Evolutionary conservation across 2,797 vertebrate species (phyloP).

Genomic region (Melopsittacus undulatus): DNA sequence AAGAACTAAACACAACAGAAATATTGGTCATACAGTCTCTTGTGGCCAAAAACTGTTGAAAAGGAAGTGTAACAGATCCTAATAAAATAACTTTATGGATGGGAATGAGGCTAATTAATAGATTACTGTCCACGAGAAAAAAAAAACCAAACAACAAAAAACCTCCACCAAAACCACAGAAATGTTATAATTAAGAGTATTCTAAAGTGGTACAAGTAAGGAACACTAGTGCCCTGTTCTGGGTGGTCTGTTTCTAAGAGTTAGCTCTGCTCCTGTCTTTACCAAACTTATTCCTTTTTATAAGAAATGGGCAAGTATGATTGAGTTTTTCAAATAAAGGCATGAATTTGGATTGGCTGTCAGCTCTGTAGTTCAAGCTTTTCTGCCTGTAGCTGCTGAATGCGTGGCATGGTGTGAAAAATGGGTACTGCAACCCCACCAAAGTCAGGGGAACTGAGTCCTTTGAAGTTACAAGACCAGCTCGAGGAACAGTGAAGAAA

Average conservation of each 20-base stretch:
- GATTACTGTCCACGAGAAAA: not conserved
- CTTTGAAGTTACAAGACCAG: not conserved
- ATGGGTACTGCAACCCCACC: not conserved
- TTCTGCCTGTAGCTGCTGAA: not conserved
- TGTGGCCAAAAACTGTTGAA: not conserved
- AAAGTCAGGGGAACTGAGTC: not conserved
- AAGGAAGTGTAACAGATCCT: not conserved
- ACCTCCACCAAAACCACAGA: not conserved
- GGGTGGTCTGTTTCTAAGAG: not conserved
- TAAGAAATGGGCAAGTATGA: not conserved
- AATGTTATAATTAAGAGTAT: not conserved
- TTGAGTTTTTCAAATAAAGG: not conserved
- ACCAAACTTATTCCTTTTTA: not conserved
- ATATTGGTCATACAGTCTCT: not conserved
- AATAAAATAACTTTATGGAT: not conserved
- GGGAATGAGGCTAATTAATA: not conserved
- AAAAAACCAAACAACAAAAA: not conserved
- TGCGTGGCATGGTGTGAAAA: not conserved
- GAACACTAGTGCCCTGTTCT: not conserved
- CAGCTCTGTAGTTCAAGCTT: not conserved
- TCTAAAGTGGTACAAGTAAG: not conserved
- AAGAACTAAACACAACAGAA: not conserved
- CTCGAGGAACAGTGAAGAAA: not conserved
- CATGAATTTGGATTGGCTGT: rapidly evolving
- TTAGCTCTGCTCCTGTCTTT: not conserved